These are phyloP conservation scores for Caenorhabditis tropicalis DNA, from an alignment of 1,140 invertebrate genomes.

Conservation along the genomic window DNA sequence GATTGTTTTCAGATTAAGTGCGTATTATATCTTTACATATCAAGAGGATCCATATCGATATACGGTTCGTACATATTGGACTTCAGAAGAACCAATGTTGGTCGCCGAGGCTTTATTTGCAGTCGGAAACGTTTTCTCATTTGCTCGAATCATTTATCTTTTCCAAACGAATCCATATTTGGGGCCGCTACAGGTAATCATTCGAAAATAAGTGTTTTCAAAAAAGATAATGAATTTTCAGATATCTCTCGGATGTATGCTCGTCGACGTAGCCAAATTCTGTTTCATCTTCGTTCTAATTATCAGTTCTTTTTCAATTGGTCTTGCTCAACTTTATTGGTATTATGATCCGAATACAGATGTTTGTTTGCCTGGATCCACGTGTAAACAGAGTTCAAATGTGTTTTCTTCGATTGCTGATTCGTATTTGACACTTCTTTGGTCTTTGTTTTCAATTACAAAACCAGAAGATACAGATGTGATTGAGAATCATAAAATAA, in stretches of 20 bases:
- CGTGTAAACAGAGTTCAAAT: conserved; percentile 61
- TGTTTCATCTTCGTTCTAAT: conserved; percentile 76
- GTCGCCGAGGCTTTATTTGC: conserved; percentile 72
- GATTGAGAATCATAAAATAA: conserved; percentile 63
- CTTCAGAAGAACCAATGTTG: conserved; percentile 70
- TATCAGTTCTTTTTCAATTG: conserved; percentile 75
- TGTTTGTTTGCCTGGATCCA: conserved; percentile 60
- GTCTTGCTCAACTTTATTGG: conserved; percentile 75
- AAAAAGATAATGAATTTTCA: conserved; percentile 26
- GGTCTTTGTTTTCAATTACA: conserved; percentile 76
- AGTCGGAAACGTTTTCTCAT: conserved; percentile 74
- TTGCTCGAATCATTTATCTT: conserved; percentile 71
- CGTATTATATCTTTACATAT: conserved; percentile 62
- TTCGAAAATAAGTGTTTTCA: background rate
- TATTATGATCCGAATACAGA: conserved; percentile 56
- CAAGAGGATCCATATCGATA: conserved; percentile 59
- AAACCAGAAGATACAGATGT: conserved; percentile 73
- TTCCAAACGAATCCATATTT: conserved; percentile 75
- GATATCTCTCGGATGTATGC: conserved; percentile 76
- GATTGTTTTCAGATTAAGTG: conserved; percentile 51
- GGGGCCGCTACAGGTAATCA: conserved; percentile 73
- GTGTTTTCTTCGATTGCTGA: conserved; percentile 72
- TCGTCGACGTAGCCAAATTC: conserved; percentile 76
- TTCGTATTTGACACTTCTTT: conserved; percentile 76
- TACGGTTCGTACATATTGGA: conserved; percentile 65